A percentile compares a stretch with the other conserved stretches of the same genome.
Evolutionary conservation across 2,888 invertebrate genomes (phyloP).

Genomic region (Cataglyphis albicans): DNA sequence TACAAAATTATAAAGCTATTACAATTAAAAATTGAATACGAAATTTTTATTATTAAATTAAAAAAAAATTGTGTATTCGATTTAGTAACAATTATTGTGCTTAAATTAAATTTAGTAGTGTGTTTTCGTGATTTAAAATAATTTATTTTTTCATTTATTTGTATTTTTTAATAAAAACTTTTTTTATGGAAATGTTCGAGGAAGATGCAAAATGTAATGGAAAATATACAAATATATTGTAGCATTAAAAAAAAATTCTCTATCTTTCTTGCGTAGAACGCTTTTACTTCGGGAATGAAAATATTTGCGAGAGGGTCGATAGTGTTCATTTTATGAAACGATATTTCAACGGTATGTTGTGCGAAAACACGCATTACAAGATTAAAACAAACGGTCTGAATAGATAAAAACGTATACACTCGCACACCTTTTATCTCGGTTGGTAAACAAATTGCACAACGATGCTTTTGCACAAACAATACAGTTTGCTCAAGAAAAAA

Average conservation of each 20-base stretch:
- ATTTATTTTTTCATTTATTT: neutral
- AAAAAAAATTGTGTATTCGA: neutral
- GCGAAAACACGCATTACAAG: slow-evolving; percentile 48
- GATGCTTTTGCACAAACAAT: slow-evolving; percentile 8
- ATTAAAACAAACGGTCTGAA: slow-evolving; percentile 39
- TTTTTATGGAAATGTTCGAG: neutral
- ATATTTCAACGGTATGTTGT: slow-evolving; percentile 20
- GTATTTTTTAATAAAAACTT: neutral
- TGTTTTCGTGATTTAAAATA: neutral
- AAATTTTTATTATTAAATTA: neutral
- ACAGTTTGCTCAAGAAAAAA: neutral
- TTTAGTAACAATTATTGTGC: neutral
- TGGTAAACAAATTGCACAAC: slow-evolving; percentile 31
- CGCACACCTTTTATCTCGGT: slow-evolving; percentile 15
- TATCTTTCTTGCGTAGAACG: neutral
- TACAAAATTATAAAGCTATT: neutral
- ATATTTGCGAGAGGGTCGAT: slow-evolving; percentile 31
- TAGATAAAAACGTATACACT: slow-evolving; percentile 24
- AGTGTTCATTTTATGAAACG: slow-evolving; percentile 32
- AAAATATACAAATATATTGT: neutral
- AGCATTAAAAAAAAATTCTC: neutral
- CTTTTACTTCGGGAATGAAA: slow-evolving; percentile 12
- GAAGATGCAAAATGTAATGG: neutral
- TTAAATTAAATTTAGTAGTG: neutral
- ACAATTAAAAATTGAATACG: neutral